Conservation (phyloP, 2,888 invertebrate genomes). For the Lypha dubia region DNA sequence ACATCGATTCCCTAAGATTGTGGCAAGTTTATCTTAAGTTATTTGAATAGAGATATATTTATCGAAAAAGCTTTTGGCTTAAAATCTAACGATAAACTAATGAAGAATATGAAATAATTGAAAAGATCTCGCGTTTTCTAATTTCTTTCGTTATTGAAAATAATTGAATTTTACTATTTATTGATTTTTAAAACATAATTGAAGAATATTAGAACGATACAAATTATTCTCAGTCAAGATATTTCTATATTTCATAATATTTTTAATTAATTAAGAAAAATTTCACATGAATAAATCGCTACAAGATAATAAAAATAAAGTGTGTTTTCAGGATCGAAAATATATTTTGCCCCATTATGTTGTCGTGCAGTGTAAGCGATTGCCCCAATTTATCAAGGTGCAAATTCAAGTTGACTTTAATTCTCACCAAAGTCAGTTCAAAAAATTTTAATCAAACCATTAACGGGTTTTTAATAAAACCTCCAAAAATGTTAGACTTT, state of each 20-base stretch:
- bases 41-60: constrained; percentile 8
- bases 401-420: constrained; percentile 57
- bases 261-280: no score
- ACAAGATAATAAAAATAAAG: no score
- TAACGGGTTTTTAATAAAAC: constrained; percentile 52
- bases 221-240: no score
- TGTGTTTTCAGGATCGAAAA: no score
- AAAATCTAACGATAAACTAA: not conserved
- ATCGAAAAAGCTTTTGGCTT: not conserved
- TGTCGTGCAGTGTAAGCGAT: constrained; percentile 11
- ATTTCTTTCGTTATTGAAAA: no score
- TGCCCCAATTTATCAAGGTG: constrained; percentile 55
- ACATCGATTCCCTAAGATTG: not conserved
- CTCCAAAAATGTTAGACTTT: constrained; percentile 33
- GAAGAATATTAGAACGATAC: no score
- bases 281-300: no score
- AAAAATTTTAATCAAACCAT: constrained; percentile 45
- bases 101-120: not conserved
- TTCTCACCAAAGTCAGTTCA: constrained; percentile 53
- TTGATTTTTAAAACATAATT: no score
- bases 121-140: no score
- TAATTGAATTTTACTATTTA: no score
- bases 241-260: no score
- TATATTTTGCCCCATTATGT: not conserved
- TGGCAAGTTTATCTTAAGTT: not conserved